phyloP scores from a whole-genome alignment of 1,140 invertebrate species.

The Drosophila fuyamai region DNA sequence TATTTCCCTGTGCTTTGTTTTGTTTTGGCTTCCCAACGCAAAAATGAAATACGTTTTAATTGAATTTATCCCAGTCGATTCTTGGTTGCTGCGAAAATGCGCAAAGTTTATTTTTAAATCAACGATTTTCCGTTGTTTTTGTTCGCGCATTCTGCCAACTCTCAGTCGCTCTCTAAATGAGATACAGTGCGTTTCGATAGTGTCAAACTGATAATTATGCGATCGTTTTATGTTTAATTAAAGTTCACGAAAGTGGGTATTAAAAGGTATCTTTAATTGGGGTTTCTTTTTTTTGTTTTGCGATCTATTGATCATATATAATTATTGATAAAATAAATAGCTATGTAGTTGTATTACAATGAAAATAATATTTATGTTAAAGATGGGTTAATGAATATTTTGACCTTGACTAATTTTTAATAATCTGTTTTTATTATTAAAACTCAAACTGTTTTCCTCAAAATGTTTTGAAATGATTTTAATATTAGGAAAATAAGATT shows the following conservation, averaged over 20 bases:
- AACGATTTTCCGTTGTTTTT: slow-evolving; percentile 43
- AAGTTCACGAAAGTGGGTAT: not conserved
- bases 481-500: not conserved
- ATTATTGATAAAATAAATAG: too few species aligned
- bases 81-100: slow-evolving; percentile 61
- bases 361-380: too few species aligned
- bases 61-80: slow-evolving; percentile 67
- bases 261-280: not conserved
- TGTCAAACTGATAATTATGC: slow-evolving; percentile 1
- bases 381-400: too few species aligned
- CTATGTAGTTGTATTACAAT: too few species aligned
- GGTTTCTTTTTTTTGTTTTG: not conserved
- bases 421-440: too few species aligned
- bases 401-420: too few species aligned
- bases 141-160: slow-evolving; percentile 58
- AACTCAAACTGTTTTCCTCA: too few species aligned
- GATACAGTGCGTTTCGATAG: slow-evolving; percentile 25
- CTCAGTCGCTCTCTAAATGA: slow-evolving; percentile 22
- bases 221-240: not conserved
- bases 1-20: slow-evolving; percentile 44
- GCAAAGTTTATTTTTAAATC: slow-evolving; percentile 72
- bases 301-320: too few species aligned
- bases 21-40: slow-evolving; percentile 57
- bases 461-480: not conserved
- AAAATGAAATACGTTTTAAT: slow-evolving; percentile 79